phyloP scores from a whole-genome alignment of 1,140 invertebrate species.

The Anastrepha obliqua region DNA sequence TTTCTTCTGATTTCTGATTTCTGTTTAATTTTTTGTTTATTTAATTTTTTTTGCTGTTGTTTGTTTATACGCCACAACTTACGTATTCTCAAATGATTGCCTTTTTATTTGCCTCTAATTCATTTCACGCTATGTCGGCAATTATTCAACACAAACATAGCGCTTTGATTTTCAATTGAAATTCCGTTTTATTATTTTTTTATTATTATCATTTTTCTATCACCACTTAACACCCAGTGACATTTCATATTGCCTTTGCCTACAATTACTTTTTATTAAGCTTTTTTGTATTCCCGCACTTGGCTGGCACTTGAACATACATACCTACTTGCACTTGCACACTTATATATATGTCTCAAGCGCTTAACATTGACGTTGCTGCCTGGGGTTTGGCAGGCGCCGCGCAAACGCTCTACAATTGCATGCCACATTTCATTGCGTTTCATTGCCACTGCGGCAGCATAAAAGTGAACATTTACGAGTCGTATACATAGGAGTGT shows the following conservation, averaged over 20 bases:
- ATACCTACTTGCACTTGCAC: background rate
- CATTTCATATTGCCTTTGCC: conserved; percentile 17
- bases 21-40: background rate
- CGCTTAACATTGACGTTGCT: background rate
- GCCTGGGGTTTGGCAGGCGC: background rate
- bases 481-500: background rate
- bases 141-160: conserved; percentile 8
- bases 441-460: conserved; percentile 45
- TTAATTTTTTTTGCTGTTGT: background rate
- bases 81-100: conserved; percentile 23
- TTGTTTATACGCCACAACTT: background rate
- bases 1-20: background rate
- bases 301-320: background rate
- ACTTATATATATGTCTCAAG: background rate
- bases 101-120: conserved; percentile 4
- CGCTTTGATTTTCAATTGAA: conserved; percentile 39
- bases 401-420: conserved; percentile 1
- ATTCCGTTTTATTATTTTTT: conserved; percentile 16
- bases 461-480: conserved; percentile 42
- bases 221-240: conserved; percentile 38
- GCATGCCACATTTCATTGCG: conserved; percentile 38
- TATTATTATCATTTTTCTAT: conserved; percentile 43
- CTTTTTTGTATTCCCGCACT: background rate
- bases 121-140: conserved; percentile 24
- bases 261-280: conserved; percentile 24